These are phyloP conservation scores for Nomada goodeniana DNA, from an alignment of 2,888 invertebrate species.

Conservation along the genomic window DNA sequence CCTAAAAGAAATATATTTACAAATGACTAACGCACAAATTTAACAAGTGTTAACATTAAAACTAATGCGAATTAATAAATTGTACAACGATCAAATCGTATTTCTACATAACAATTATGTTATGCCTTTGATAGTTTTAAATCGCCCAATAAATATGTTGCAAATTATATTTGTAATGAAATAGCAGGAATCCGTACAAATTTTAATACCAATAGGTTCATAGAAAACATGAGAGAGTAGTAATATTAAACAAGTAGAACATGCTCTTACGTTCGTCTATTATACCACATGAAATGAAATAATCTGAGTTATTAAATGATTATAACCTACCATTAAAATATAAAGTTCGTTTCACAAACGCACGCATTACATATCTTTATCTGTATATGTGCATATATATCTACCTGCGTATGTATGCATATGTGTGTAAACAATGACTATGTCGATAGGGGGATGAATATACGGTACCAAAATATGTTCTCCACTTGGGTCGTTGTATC, in stretches of 20 bases:
- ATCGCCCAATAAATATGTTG: slow-evolving; percentile 51
- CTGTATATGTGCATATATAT: slow-evolving; percentile 14
- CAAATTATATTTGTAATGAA: slow-evolving; percentile 3
- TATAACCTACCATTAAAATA: slow-evolving; percentile 63
- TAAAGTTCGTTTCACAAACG: slow-evolving; percentile 44
- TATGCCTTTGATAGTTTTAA: slow-evolving; percentile 29
- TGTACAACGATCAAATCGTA: slow-evolving; percentile 8
- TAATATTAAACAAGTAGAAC: background rate
- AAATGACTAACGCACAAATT: background rate
- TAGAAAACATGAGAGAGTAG: background rate
- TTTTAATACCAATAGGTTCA: background rate
- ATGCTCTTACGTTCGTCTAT: background rate
- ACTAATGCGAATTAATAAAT: background rate
- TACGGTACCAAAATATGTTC: slow-evolving; percentile 1
- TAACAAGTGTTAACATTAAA: background rate
- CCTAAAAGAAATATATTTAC: slow-evolving; percentile 30
- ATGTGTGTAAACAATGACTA: background rate
- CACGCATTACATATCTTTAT: slow-evolving; percentile 18
- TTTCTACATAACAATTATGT: background rate
- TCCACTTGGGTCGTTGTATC: background rate
- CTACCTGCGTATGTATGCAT: slow-evolving; percentile 10
- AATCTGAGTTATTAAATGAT: slow-evolving; percentile 35
- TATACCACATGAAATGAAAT: background rate
- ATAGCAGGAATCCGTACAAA: background rate
- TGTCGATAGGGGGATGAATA: background rate